Conservation (phyloP, 1,140 invertebrate genomes). For the Drosophila funebris region DNA sequence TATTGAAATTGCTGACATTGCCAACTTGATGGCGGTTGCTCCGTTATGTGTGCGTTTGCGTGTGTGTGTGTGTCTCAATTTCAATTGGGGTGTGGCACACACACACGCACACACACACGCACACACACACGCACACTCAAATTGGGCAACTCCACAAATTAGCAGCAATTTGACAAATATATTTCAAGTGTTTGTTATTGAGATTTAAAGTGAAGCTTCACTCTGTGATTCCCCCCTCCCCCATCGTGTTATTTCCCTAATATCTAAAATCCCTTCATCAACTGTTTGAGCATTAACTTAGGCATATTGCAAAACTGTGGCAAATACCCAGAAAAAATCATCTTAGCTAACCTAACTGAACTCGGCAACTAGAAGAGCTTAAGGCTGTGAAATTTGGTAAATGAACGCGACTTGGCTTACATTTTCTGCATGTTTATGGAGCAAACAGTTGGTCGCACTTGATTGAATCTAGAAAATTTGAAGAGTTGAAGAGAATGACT, state of each 20-base stretch:
- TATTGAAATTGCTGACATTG: constrained; percentile 73
- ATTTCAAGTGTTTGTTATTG: constrained; percentile 20
- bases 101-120: background rate
- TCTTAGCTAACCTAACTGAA: background rate
- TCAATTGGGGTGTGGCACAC: constrained; percentile 37
- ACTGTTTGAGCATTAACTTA: too few species aligned
- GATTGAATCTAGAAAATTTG: too few species aligned
- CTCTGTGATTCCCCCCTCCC: background rate
- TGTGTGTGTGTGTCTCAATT: constrained; percentile 11
- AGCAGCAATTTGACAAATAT: constrained; percentile 35
- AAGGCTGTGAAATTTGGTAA: background rate
- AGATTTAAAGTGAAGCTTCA: constrained; percentile 11
- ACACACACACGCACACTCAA: background rate
- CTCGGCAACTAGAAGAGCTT: background rate
- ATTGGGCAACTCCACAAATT: constrained; percentile 39
- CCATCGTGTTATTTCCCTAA: background rate
- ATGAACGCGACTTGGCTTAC: too few species aligned
- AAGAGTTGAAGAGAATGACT: background rate
- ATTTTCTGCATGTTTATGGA: too few species aligned
- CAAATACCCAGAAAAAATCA: too few species aligned
- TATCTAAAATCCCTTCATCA: background rate
- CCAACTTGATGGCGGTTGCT: constrained; percentile 22
- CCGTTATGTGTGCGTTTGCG: background rate
- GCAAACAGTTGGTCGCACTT: too few species aligned
- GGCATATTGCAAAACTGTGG: background rate